Base-by-base conservation (phyloP, 2,113 vertebrate species). In the Urocolius indicus region DNA sequence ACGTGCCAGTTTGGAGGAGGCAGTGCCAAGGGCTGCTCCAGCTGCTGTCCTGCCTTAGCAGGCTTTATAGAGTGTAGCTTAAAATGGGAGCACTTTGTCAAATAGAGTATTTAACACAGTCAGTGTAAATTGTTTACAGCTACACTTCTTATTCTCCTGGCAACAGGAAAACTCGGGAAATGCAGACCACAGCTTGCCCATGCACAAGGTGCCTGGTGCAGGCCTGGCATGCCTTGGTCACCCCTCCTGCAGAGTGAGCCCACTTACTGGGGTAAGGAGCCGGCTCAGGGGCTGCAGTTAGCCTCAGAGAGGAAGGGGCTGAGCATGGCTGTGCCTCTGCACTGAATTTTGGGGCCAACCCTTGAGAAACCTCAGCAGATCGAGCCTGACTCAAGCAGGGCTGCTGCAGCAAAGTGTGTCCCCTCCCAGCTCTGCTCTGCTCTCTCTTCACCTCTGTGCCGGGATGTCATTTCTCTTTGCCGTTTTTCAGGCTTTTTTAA, bases 161-260 rank as follows among this genome's bases (percentile, higher is more conserved):
- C 76, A 92, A 52, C 24, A 29, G 30, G n/a, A 38, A 48, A 84
- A 66, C 61, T 46, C 43, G n/a, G 86, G 49, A 82, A 89, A 76
- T 16, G 54, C 62, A 0, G 1, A 4, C 21, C 2, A 24, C 0
- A 2, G 51, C 57, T 58, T 69, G 36, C 15, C 27, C 9, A 2
- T 6, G 59, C 1, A 8, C 65, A 93, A 38, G 18, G 68, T 7
- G 20, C 19, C 36, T 34, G 51, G 68, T 3, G 1, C 29, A 34
- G 32, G 61, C 16, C 20, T 24, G 49, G 14, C n/a, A 41, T 10
- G 55, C 45, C 67, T n/a, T 16, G 34, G 69, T 13, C n/a, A 46
- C 29, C 12, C 2, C 1, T 45, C 51, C 55, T 55, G 30, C 0
- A 73, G 54, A 73, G 13, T 0, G 0, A 48, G 52, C 1, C 23